These are phyloP conservation scores for Iselma pallidipennis DNA, from an alignment of 2,888 invertebrate species.

Conservation along the genomic window DNA sequence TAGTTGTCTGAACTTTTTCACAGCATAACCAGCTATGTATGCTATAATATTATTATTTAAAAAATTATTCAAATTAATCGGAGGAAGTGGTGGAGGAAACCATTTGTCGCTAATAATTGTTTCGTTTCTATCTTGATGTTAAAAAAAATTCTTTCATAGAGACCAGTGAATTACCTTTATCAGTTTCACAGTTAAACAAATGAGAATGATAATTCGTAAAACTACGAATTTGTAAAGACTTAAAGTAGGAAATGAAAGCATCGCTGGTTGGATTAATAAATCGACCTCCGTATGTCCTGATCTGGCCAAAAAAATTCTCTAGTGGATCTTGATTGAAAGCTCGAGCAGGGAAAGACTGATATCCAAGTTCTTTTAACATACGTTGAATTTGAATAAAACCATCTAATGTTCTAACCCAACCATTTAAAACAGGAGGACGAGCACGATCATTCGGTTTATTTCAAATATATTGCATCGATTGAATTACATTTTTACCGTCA, in stretches of 20 bases:
- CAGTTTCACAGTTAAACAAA: conserved; percentile 24
- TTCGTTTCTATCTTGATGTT: not conserved
- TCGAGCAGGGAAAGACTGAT: conserved; percentile 2
- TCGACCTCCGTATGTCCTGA: conserved; percentile 23
- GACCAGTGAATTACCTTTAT: not conserved
- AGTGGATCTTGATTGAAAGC: conserved; percentile 27
- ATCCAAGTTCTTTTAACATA: not conserved
- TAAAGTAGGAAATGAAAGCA: conserved; percentile 20
- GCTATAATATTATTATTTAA: not conserved
- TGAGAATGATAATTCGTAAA: conserved; percentile 20
- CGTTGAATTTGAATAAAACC: not conserved
- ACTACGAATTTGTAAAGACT: conserved; percentile 26
- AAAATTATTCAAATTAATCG: not conserved
- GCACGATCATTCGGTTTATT: not conserved
- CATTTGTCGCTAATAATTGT: not conserved
- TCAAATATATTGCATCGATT: no score
- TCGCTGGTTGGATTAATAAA: conserved; percentile 21
- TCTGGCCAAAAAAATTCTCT: conserved; percentile 29
- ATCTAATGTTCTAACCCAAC: not conserved
- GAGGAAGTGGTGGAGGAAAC: not conserved
- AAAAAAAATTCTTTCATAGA: not conserved
- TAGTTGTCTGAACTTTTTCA: not conserved
- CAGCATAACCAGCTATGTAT: not conserved
- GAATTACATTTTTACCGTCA: no score
- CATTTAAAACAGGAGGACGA: conserved; percentile 1